Evolutionary conservation across 2,888 invertebrate genomes (phyloP), one percentile per base, ranked within the genome.

Genomic region (Andrena flavipes): DNA sequence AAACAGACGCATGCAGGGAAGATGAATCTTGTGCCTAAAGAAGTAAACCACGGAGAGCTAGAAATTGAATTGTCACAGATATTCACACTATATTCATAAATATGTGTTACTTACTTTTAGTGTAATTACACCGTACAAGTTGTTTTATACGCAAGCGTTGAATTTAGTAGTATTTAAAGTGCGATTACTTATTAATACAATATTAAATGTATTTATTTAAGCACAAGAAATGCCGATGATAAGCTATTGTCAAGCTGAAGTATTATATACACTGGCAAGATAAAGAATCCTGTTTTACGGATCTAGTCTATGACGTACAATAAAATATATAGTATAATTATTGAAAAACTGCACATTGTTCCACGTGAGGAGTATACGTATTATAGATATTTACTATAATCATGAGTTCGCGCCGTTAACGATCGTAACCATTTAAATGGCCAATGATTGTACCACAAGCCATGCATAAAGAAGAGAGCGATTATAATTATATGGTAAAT

Each of bases 241-340:
- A 63, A 64, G 68, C 10, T 60, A 76, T 69, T 80, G 63, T 54
- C 10, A 73, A 42, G 54, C 62, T 67, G 65, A 60, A 73, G 8
- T 65, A 73, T 56, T 73, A 70, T 63, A 49, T 26, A 65, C 71
- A 71, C 74, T 77, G 35, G 70, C 33, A 70, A 73, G 62, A 82
- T 60, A 48, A 20, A 54, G 59, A 30, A 72, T 67, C 72, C 65
- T 78, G 49, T 60, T 76, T 65, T 59, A 73, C n/a, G 6, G 76
- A 72, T 80, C 67, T 77, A 80, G 68, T 80, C 74, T 69, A 42
- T 30, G 56, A 68, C n/a, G 29, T 84, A 76, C 60, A 68, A 75
- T 76, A 49, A 76, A 64, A 23, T 54, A 69, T 13, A 65, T 67
- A 33, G 33, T 51, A 51, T 6, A 56, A 26, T 51, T 59, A 65